phyloP scores from a whole-genome alignment of 1,140 invertebrate genomes.

The Parasteatoda tepidariorum region DNA sequence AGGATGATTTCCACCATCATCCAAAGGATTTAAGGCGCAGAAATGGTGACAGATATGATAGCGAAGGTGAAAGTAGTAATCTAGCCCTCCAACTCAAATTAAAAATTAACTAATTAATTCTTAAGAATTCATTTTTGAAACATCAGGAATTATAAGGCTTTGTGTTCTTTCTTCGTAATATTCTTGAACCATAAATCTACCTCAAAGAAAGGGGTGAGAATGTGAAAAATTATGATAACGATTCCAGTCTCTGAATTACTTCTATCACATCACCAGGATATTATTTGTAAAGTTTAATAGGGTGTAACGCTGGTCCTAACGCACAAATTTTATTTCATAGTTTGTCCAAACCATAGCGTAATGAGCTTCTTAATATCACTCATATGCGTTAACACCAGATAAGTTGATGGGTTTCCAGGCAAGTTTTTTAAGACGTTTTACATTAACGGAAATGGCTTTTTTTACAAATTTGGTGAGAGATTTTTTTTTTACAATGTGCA shows the following conservation, averaged over 20 bases:
- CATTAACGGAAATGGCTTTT: conserved; percentile 17
- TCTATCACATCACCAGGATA: conserved; percentile 4
- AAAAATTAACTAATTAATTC: too few species aligned
- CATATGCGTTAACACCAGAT: conserved; percentile 50
- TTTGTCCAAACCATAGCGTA: conserved; percentile 32
- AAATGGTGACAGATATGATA: conserved; percentile 1
- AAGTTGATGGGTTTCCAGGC: conserved; percentile 41
- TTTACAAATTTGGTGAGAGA: conserved; percentile 16
- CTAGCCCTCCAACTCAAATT: conserved; percentile 45
- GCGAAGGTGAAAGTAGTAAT: conserved; percentile 35
- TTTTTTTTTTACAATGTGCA: conserved; percentile 13
- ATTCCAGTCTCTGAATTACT: background rate
- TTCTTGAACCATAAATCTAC: conserved; percentile 37
- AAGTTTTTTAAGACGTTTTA: conserved; percentile 45
- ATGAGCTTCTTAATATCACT: conserved; percentile 43
- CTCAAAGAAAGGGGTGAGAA: conserved; percentile 35
- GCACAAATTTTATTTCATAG: conserved; percentile 50
- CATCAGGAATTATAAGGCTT: conserved; percentile 37
- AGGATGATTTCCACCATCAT: background rate
- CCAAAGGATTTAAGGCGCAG: background rate
- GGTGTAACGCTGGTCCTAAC: conserved; percentile 58
- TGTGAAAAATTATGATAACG: background rate
- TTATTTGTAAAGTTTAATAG: conserved; percentile 19
- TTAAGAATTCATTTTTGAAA: conserved; percentile 27
- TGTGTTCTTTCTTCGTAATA: background rate